Evolutionary conservation across 1,140 invertebrate genomes (phyloP).

Genomic region (Heliconius congener): DNA sequence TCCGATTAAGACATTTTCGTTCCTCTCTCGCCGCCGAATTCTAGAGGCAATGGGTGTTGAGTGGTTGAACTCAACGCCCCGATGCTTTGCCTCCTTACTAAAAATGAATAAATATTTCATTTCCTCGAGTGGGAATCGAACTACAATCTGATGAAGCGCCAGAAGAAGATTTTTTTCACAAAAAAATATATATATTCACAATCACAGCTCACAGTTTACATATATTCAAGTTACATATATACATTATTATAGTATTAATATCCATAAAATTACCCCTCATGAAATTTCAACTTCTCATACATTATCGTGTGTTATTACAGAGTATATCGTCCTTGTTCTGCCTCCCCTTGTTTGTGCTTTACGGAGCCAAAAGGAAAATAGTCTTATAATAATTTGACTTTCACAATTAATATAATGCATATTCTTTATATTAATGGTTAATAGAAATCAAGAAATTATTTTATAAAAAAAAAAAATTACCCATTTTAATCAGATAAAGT

Average conservation of each 20-base stretch:
- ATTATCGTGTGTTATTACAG: conserved; percentile 64
- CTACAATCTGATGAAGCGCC: too few relatives aligned
- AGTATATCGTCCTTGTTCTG: background rate
- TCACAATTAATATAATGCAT: background rate
- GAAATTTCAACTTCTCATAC: conserved; percentile 46
- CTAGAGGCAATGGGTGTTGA: too few relatives aligned
- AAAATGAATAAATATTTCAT: too few relatives aligned
- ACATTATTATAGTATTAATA: background rate
- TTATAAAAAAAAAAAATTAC: too few relatives aligned
- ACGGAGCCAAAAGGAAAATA: background rate
- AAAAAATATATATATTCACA: background rate
- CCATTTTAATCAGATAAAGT: too few relatives aligned
- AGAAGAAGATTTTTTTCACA: too few relatives aligned
- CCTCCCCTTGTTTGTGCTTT: background rate
- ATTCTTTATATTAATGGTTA: background rate
- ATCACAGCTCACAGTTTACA: background rate
- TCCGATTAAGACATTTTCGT: too few relatives aligned
- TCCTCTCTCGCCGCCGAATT: too few relatives aligned
- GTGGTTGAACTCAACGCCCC: too few relatives aligned
- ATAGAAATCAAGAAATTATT: too few relatives aligned
- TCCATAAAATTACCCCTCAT: conserved; percentile 12
- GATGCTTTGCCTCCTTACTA: too few relatives aligned
- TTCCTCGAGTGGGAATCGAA: too few relatives aligned
- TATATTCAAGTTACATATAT: background rate
- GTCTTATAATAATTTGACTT: background rate